Conservation (phyloP, 2,888 invertebrate species). For the Endotricha flammealis region DNA sequence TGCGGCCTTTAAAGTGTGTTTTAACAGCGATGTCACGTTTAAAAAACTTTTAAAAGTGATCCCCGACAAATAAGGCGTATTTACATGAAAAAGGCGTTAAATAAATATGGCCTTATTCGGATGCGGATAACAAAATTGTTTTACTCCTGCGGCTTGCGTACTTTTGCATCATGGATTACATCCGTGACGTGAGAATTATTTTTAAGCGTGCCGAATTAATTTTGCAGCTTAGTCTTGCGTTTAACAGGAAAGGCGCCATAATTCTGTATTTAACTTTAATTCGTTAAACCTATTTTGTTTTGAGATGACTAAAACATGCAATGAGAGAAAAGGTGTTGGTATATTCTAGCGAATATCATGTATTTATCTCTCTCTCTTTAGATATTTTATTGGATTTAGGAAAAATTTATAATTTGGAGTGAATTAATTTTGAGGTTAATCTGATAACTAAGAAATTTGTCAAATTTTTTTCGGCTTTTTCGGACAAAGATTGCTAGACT, state of each 20-base stretch:
- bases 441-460: too few relatives aligned
- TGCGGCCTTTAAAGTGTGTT: constrained; percentile 28
- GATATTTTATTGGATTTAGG: too few relatives aligned
- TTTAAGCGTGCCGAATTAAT: neutral
- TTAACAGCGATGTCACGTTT: constrained; percentile 16
- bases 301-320: too few relatives aligned
- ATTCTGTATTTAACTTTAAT: neutral
- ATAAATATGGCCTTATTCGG: constrained; percentile 17
- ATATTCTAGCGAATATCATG: too few relatives aligned
- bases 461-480: too few relatives aligned
- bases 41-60: constrained; percentile 14
- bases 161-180: constrained; percentile 6
- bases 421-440: too few relatives aligned
- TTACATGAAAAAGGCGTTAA: constrained; percentile 21
- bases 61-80: constrained; percentile 11
- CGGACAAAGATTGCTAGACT: too few relatives aligned
- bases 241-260: neutral
- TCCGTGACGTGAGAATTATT: constrained; percentile 2
- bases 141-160: constrained; percentile 15
- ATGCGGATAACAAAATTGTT: constrained; percentile 22
- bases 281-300: too few relatives aligned
- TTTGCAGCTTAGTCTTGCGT: neutral
- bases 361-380: too few relatives aligned
- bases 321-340: too few relatives aligned
- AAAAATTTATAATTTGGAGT: too few relatives aligned